A percentile compares a stretch with the other conserved stretches of the same genome.
Evolutionary conservation across 2,888 invertebrate genomes (phyloP).

Genomic region (Dermolepida albohirtum): DNA sequence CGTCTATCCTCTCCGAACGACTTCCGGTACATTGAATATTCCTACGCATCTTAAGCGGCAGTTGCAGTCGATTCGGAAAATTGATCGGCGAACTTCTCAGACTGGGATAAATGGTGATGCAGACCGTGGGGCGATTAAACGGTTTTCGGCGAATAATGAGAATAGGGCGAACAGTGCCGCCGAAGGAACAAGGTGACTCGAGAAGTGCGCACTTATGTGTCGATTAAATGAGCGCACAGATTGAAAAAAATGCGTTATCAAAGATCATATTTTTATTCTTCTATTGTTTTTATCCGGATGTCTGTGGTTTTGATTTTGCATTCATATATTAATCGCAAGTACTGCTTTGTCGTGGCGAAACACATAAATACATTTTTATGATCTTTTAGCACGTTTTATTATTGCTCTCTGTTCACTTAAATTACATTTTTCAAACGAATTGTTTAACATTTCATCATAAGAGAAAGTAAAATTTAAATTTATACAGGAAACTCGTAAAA

Average conservation of each 20-base stretch:
- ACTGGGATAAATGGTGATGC: slow-evolving; percentile 10
- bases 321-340: slow-evolving; percentile 7
- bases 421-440: too few relatives aligned
- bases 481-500: too few relatives aligned
- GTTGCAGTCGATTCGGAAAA: slow-evolving; percentile 27
- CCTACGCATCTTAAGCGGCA: slow-evolving; percentile 9
- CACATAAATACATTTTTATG: too few relatives aligned
- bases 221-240: slow-evolving; percentile 10
- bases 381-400: too few relatives aligned
- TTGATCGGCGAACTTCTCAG: slow-evolving; percentile 32
- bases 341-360: too few relatives aligned
- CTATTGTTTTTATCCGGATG: slow-evolving; percentile 4
- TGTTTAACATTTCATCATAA: too few relatives aligned
- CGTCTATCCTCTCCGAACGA: slow-evolving; percentile 21
- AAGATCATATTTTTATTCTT: slow-evolving; percentile 18
- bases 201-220: slow-evolving; percentile 3
- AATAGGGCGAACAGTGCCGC: slow-evolving; percentile 13
- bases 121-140: slow-evolving; percentile 19
- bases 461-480: too few relatives aligned
- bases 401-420: too few relatives aligned
- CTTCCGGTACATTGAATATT: slow-evolving; percentile 34
- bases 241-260: slow-evolving; percentile 11
- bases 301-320: slow-evolving; percentile 14
- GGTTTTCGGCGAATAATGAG: slow-evolving; percentile 32
- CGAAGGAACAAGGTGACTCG: slow-evolving; percentile 22